Evolutionary conservation across 1,140 invertebrate species (phyloP).

Genomic region (Ostrea edulis): DNA sequence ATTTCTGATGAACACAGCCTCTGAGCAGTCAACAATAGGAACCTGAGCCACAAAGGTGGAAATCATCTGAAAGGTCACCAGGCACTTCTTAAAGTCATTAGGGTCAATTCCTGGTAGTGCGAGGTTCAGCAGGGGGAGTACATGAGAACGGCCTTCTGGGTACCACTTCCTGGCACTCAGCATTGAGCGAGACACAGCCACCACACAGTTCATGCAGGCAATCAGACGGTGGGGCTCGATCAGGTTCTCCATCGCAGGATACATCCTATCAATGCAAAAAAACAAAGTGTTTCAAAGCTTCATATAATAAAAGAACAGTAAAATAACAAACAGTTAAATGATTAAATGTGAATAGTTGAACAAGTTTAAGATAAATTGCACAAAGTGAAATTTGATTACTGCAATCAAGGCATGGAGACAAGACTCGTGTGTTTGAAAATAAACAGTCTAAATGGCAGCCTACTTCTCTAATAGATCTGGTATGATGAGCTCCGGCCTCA

Average conservation of each 20-base stretch:
- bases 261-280: slow-evolving; percentile 67
- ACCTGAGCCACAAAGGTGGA: slow-evolving; percentile 88
- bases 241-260: slow-evolving; percentile 87
- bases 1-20: slow-evolving; percentile 83
- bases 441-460: slow-evolving; percentile 54
- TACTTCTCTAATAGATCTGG: slow-evolving; percentile 89
- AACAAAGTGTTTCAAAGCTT: too few relatives aligned
- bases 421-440: neutral
- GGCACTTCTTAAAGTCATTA: slow-evolving; percentile 92
- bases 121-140: slow-evolving; percentile 89
- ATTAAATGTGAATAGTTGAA: too few relatives aligned
- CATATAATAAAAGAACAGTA: too few relatives aligned
- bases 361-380: neutral
- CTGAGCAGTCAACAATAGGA: slow-evolving; percentile 91
- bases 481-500: slow-evolving; percentile 91
- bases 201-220: slow-evolving; percentile 88
- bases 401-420: neutral
- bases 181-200: slow-evolving; percentile 85
- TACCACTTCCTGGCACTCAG: slow-evolving; percentile 81
- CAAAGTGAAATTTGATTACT: neutral
- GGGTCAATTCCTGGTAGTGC: slow-evolving; percentile 93
- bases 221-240: slow-evolving; percentile 93
- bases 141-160: slow-evolving; percentile 88
- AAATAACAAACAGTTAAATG: too few relatives aligned
- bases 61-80: slow-evolving; percentile 88